A percentile compares a stretch with the other conserved stretches of the same genome.
phyloP scores from a whole-genome alignment of 2,888 invertebrate genomes.

The Nebria salina region DNA sequence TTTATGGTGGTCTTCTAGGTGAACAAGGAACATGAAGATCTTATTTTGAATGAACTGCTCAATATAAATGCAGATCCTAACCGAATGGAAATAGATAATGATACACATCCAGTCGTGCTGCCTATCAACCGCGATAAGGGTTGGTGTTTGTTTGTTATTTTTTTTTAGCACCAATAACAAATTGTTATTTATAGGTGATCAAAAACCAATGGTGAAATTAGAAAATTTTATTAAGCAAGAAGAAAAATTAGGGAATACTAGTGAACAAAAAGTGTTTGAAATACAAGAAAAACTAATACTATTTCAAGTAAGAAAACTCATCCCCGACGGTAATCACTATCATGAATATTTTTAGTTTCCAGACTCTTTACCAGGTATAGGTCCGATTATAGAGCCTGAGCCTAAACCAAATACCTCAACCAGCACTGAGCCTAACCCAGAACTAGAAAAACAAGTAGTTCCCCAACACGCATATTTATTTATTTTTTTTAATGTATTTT shows the following conservation, averaged over 20 bases:
- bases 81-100: constrained; percentile 31
- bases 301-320: constrained; percentile 19
- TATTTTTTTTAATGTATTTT: background rate
- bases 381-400: constrained; percentile 49
- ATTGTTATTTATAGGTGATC: constrained; percentile 20
- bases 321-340: background rate
- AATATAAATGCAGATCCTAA: constrained; percentile 33
- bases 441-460: constrained; percentile 18
- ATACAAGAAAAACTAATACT: constrained; percentile 40
- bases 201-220: constrained; percentile 31
- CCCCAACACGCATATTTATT: background rate
- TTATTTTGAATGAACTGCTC: constrained; percentile 41
- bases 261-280: constrained; percentile 31
- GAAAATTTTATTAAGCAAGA: constrained; percentile 22
- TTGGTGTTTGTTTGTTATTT: background rate
- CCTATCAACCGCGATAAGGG: constrained; percentile 17
- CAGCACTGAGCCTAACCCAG: constrained; percentile 22
- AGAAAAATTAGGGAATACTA: constrained; percentile 23
- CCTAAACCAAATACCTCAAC: constrained; percentile 25
- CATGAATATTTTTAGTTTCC: constrained; percentile 55
- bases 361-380: constrained; percentile 56
- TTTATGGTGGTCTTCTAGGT: constrained; percentile 10
- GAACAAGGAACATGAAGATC: constrained; percentile 43
- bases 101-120: constrained; percentile 30
- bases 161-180: background rate